These are phyloP conservation scores for Caenorhabditis angaria DNA, from an alignment of 2,888 invertebrate genomes.

Conservation along the genomic window DNA sequence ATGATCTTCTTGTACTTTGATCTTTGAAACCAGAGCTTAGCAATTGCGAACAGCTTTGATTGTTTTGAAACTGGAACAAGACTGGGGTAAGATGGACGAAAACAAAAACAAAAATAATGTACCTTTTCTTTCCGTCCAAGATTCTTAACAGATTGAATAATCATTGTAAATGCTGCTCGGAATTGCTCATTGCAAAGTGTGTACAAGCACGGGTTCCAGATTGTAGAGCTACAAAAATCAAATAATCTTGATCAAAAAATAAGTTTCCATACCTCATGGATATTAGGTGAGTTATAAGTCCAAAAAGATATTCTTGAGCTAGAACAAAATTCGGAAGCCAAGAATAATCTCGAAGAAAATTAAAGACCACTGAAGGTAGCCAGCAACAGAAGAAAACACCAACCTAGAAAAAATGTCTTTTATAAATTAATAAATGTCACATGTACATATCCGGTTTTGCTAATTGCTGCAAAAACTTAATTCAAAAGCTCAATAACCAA, in stretches of 20 bases:
- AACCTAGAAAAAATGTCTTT: conserved; percentile 56
- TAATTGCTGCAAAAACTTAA: not conserved
- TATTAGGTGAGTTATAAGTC: conserved; percentile 69
- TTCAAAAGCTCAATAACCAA: not conserved
- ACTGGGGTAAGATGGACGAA: not conserved
- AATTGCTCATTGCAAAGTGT: conserved; percentile 70
- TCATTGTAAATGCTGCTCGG: conserved; percentile 62
- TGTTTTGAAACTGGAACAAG: conserved; percentile 23
- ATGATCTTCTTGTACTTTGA: conserved; percentile 23
- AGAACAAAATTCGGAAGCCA: conserved; percentile 61
- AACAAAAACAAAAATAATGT: conserved; percentile 8
- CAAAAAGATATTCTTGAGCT: conserved; percentile 66
- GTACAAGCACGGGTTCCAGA: conserved; percentile 70
- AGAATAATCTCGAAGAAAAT: conserved; percentile 68
- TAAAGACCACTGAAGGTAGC: conserved; percentile 73
- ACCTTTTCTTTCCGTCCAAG: conserved; percentile 32
- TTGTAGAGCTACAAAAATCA: conserved; percentile 52
- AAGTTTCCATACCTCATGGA: conserved; percentile 63
- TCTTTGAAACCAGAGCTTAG: conserved; percentile 27
- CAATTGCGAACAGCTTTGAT: conserved; percentile 28
- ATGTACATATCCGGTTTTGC: not conserved
- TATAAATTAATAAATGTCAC: not conserved
- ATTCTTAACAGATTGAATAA: conserved; percentile 44
- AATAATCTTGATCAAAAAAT: conserved; percentile 3
- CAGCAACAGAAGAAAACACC: conserved; percentile 92